These are phyloP conservation scores for Solenodon paradoxus DNA, from an alignment of 2,113 vertebrate genomes.

Conservation along the genomic window DNA sequence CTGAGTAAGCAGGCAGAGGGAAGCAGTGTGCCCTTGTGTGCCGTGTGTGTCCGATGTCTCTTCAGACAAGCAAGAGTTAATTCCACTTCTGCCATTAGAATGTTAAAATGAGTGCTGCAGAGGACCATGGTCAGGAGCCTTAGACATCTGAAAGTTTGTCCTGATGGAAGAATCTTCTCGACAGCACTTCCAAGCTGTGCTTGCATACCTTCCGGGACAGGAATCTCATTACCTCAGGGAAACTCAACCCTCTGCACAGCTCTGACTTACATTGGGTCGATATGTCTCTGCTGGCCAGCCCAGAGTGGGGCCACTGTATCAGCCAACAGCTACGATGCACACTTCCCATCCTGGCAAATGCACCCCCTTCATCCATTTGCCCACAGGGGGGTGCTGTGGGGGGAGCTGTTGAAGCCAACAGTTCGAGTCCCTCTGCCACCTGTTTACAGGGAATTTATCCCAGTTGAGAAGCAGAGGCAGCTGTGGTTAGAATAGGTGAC, in stretches of 20 bases:
- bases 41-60: not conserved
- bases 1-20: not conserved
- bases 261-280: not conserved
- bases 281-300: not conserved
- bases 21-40: accelerated
- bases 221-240: conserved; percentile 45
- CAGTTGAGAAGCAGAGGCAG: not conserved
- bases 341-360: not conserved
- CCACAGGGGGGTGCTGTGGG: no score
- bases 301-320: not conserved
- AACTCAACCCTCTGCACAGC: not conserved
- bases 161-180: not conserved
- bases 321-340: not conserved
- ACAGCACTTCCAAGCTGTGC: not conserved
- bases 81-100: not conserved
- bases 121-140: not conserved
- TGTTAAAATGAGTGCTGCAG: not conserved
- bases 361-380: not conserved
- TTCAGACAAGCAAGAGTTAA: conserved; percentile 6
- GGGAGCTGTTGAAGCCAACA: not conserved
- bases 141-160: not conserved
- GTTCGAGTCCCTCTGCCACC: not conserved
- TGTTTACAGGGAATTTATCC: not conserved
- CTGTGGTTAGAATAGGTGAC: not conserved
- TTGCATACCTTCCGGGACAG: conserved; percentile 25